Conservation (phyloP, 2,888 invertebrate genomes). For the Bimastos eiseni region DNA sequence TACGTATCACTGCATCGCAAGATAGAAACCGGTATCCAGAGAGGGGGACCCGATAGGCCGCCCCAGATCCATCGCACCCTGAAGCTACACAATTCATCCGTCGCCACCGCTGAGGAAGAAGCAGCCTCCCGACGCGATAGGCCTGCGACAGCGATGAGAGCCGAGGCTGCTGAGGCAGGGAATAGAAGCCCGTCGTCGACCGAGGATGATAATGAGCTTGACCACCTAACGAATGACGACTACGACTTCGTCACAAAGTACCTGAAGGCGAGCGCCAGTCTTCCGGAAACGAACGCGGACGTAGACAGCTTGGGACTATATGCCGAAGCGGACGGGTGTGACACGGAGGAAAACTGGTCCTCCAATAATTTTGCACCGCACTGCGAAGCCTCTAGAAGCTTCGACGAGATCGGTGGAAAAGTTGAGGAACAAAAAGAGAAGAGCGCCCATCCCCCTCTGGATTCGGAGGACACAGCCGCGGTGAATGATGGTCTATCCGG, state of each 20-base stretch:
- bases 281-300: background rate
- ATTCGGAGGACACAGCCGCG: background rate
- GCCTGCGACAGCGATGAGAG: background rate
- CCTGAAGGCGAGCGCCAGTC: background rate
- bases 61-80: background rate
- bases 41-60: background rate
- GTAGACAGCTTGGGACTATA: background rate
- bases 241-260: background rate
- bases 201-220: background rate
- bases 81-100: background rate
- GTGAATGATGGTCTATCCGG: background rate
- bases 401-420: background rate
- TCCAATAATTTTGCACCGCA: background rate
- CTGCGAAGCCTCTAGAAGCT: background rate
- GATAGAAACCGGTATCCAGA: background rate
- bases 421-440: background rate
- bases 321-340: background rate
- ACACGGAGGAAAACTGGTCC: conserved; percentile 17
- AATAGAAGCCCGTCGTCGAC: background rate
- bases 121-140: background rate
- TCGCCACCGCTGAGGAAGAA: background rate
- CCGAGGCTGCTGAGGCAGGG: background rate
- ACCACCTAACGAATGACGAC: background rate
- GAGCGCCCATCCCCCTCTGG: background rate
- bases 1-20: conserved; percentile 5